A percentile compares a stretch with the other conserved stretches of the same genome.
These are phyloP conservation scores for Hydropsyche tenuis DNA, from an alignment of 1,140 invertebrate species.

Conservation along the genomic window DNA sequence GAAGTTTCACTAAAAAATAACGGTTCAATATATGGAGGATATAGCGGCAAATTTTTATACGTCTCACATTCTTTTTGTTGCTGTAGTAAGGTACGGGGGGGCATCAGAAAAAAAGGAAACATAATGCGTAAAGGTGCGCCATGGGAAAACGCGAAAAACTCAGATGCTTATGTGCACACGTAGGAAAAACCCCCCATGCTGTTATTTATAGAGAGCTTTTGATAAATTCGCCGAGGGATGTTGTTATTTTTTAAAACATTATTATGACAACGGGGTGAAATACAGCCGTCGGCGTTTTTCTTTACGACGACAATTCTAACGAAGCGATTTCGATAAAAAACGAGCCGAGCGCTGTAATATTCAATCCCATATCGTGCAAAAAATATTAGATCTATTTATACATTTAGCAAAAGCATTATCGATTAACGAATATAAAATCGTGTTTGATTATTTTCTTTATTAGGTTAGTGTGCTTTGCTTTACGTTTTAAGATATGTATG, in stretches of 20 bases:
- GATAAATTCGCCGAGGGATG: slow-evolving; percentile 25
- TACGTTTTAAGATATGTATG: no score
- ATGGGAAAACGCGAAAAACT: slow-evolving; percentile 27
- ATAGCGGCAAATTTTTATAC: slow-evolving; percentile 9
- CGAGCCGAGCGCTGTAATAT: no score
- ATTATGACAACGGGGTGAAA: slow-evolving; percentile 18
- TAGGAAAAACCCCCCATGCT: slow-evolving; percentile 6
- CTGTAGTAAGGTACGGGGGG: not conserved
- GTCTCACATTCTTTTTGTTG: slow-evolving; percentile 5
- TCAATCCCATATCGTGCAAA: no score
- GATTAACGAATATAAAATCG: no score
- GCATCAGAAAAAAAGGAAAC: not conserved
- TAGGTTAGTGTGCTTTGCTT: no score
- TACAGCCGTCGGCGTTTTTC: slow-evolving; percentile 5
- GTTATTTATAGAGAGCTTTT: slow-evolving; percentile 29
- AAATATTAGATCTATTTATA: no score
- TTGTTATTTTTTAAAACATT: slow-evolving; percentile 28
- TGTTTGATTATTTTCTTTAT: no score
- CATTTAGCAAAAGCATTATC: no score
- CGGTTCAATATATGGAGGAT: no score
- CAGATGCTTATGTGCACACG: slow-evolving; percentile 24
- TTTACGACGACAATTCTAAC: slow-evolving; percentile 8
- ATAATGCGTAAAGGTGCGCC: slow-evolving; percentile 28
- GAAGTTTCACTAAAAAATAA: no score
- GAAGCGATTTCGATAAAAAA: not conserved